Conservation (phyloP, 2,888 invertebrate species). For the Mimumesa dahlbomi region DNA sequence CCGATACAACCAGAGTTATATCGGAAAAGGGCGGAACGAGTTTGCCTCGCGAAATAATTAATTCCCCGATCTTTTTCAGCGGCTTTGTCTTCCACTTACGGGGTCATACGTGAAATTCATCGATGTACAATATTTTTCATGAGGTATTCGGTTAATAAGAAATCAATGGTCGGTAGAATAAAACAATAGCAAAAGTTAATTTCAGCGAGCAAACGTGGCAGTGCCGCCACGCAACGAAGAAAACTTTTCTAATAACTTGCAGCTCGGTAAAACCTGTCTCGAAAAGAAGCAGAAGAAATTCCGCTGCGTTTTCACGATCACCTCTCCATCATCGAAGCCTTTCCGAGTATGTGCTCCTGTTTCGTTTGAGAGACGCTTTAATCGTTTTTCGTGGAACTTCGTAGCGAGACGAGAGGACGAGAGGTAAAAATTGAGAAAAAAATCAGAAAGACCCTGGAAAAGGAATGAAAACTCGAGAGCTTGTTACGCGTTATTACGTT, state of each 20-base stretch:
- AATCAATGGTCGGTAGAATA: too few species aligned
- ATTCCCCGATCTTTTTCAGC: constrained; percentile 23
- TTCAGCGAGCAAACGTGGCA: background rate
- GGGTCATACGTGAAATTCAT: too few species aligned
- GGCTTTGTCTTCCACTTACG: background rate
- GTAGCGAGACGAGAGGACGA: constrained; percentile 1
- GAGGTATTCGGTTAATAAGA: too few species aligned
- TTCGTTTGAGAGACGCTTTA: constrained; percentile 9
- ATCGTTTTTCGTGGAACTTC: constrained; percentile 15
- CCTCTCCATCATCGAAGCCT: background rate
- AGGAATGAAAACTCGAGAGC: too few species aligned
- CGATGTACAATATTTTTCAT: too few species aligned
- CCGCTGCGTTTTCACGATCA: background rate
- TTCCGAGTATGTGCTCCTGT: constrained; percentile 1
- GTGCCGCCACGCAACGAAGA: constrained; percentile 1
- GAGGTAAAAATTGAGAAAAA: background rate
- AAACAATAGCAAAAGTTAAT: background rate
- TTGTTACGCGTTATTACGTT: too few species aligned
- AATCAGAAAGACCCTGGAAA: too few species aligned
- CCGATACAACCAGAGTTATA: background rate
- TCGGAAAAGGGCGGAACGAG: background rate
- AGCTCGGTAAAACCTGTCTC: background rate
- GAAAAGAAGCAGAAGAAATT: constrained; percentile 8
- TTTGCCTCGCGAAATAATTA: constrained; percentile 31
- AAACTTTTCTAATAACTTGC: constrained; percentile 27